Evolutionary conservation across 2,888 invertebrate species (phyloP), one percentile per base, ranked within the genome.

Genomic region (Steinernema carpocapsae): DNA sequence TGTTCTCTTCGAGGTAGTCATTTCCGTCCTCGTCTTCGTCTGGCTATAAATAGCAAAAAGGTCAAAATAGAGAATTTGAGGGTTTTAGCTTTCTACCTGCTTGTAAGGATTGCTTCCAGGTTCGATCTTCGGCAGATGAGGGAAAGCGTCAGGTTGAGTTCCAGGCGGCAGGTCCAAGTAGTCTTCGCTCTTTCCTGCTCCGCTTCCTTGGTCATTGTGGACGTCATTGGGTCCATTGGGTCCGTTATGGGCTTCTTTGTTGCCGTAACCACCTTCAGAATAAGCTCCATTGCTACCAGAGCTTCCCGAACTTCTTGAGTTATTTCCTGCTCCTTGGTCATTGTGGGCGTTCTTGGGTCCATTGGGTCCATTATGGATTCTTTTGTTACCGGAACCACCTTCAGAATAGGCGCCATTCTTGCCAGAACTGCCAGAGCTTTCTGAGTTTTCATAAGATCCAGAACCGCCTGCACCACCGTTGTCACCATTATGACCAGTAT

Each of bases 81-180:
- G 10, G 14, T 43, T 43, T 43, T 43, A 7, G 43, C 43, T 7
- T 12, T 43, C n/a, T 56, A 56, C 56, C 56, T 56, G 56, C 56
- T 56, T 56, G 56, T 56, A 56, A 6, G 56, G 56, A 26, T 56
- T 56, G 43, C 10, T 12, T 26, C 24, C 22, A 4, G 56, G n/a
- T 12, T 56, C 56, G 24, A 56, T 26, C 24, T 14, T 24, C 2
- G 56, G 56, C 26, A 56, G 26, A 26, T 56, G 56, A 26, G 56
- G 56, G 56, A 56, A 56, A 22, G 56, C 56, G 56, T 56, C 56
- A 24, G 56, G 56, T 26, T 56, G 56, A 3, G 56, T 12, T 3
- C 56, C 56, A 22, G 56, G 56, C 6, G 56, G 56, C 22, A 56
- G 56, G 17, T 56, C 56, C 56, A 56, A 56, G 26, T 56, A 56